Percentiles rank a stretch among this genome's conserved stretches.
These are phyloP conservation scores for Morus bassanus DNA, from an alignment of 2,797 vertebrate species.

Conservation along the genomic window DNA sequence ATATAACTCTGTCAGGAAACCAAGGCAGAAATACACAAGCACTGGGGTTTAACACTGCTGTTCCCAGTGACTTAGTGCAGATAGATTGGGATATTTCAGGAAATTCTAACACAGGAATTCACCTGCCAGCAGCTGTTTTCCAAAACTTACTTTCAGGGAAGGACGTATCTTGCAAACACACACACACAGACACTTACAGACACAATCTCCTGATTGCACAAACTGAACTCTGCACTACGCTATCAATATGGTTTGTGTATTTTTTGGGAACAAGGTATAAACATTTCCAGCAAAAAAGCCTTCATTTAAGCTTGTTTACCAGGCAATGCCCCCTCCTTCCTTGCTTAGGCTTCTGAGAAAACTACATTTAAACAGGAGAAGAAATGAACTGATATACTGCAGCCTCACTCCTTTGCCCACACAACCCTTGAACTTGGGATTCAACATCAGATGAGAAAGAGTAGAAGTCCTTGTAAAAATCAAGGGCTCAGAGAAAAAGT, in stretches of 20 bases:
- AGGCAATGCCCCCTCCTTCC: background rate
- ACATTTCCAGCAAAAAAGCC: slow-evolving; percentile 28
- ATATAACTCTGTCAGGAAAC: background rate
- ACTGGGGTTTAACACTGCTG: background rate
- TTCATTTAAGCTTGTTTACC: background rate
- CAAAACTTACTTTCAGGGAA: background rate
- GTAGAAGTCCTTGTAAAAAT: slow-evolving; percentile 27
- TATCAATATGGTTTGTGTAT: background rate
- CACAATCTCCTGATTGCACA: background rate
- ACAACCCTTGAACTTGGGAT: background rate
- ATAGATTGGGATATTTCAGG: rapidly evolving
- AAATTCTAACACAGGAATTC: background rate
- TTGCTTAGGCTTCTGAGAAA: background rate
- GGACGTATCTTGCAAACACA: background rate
- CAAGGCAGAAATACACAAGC: background rate
- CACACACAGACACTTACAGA: background rate
- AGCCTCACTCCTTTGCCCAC: background rate
- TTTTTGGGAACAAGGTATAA: background rate
- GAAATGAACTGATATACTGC: background rate
- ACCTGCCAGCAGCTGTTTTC: background rate
- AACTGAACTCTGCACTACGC: slow-evolving; percentile 19
- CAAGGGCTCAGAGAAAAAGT: background rate
- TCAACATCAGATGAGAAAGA: rapidly evolving
- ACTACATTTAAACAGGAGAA: background rate
- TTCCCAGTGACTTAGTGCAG: background rate